Evolutionary conservation across 2,113 vertebrate genomes (phyloP).

Genomic region (Leuciscus idus): DNA sequence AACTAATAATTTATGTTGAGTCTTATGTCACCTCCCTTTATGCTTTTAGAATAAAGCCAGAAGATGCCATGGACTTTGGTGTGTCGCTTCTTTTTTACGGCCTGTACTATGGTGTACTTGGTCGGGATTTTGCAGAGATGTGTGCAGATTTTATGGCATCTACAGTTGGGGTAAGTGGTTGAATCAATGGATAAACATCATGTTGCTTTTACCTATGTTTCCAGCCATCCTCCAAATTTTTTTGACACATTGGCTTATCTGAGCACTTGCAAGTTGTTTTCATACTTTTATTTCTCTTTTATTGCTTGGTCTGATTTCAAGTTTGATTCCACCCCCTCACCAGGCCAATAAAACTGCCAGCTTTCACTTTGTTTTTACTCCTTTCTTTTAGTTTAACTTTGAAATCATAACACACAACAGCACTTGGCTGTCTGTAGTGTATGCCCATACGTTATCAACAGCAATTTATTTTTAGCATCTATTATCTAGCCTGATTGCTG

Average conservation of each 20-base stretch:
- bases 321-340: neutral
- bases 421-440: neutral
- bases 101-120: slow-evolving; percentile 95
- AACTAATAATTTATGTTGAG: neutral
- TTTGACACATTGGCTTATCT: neutral
- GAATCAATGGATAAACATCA: neutral
- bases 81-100: slow-evolving; percentile 97
- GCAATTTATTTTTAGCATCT: too few relatives aligned
- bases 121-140: slow-evolving; percentile 98
- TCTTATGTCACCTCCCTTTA: slow-evolving; percentile 19
- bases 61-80: slow-evolving; percentile 97
- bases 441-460: too few relatives aligned
- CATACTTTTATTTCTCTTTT: neutral
- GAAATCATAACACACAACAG: neutral
- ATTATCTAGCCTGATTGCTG: too few relatives aligned
- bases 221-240: neutral
- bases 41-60: slow-evolving; percentile 89
- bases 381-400: neutral
- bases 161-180: slow-evolving; percentile 88
- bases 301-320: neutral
- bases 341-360: neutral
- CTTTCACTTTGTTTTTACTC: neutral
- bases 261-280: neutral
- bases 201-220: neutral
- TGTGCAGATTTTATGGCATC: slow-evolving; percentile 99